Evolutionary conservation across 2,113 vertebrate genomes (phyloP).

Genomic region (Neogale vison): DNA sequence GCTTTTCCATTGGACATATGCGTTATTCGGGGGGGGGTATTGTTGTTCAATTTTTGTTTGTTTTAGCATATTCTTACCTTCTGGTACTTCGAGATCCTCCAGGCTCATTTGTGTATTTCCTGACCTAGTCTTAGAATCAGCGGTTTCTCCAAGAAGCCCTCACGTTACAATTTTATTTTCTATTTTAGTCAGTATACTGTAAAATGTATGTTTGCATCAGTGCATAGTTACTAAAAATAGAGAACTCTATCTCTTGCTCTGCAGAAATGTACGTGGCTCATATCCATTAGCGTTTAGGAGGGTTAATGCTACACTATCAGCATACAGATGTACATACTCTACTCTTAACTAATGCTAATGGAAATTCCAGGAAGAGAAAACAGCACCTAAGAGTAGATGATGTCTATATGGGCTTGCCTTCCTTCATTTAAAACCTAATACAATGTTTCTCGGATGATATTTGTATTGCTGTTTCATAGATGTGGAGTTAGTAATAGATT

Average conservation of each 20-base stretch:
- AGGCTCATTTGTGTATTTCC: not conserved
- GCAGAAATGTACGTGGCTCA: not conserved
- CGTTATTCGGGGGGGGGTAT: not conserved
- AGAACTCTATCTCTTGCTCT: conserved; percentile 14
- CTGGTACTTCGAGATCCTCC: not conserved
- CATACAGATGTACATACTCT: not conserved
- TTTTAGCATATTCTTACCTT: not conserved
- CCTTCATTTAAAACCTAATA: conserved; percentile 1
- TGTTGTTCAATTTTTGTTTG: not conserved
- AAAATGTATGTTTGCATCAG: not conserved
- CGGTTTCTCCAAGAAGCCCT: not conserved
- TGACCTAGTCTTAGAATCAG: not conserved
- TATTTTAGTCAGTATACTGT: not conserved
- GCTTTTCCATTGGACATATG: not conserved
- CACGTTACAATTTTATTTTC: conserved; percentile 7
- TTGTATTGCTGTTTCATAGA: not conserved
- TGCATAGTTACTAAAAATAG: not conserved
- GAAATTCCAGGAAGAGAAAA: not conserved
- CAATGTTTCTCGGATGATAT: not conserved
- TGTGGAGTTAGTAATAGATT: not conserved
- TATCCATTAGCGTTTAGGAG: not conserved
- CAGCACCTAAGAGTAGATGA: not conserved
- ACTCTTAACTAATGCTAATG: not conserved
- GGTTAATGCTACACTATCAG: not conserved
- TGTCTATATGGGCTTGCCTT: not conserved